Base-by-base conservation (phyloP, 1,140 invertebrate genomes). In the Pristionchus pacificus region DNA sequence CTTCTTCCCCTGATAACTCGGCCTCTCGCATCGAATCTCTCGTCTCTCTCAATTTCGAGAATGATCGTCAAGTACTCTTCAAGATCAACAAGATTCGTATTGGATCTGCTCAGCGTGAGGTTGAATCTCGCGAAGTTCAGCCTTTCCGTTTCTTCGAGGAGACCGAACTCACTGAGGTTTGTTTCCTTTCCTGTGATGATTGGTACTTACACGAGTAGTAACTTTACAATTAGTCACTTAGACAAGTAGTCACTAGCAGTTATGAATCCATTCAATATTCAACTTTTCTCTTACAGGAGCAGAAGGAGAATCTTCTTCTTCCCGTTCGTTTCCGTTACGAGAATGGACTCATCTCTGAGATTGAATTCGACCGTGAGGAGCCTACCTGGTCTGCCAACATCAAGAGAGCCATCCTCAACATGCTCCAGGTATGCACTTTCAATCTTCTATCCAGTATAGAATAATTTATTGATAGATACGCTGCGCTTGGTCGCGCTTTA, bases 321-420 rank as follows among this genome's bases (percentile, higher is more conserved):
- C 71, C 71, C 32, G 58, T 72, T 32, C 28, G 64, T 24, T 67
- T 72, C 58, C 19, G 55, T 15, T 72, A 72, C 71, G 57, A 61
- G 49, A n/a, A 72, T 28, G 71, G 71, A 60, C 57, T 72, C 15
- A 65, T 72, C 71, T 10, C n/a, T 3, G 58, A 72, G 19, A 71
- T 85, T 24, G 65, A 75, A 2, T 76, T 74, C 38, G 70, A 66
- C 24, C 57, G 58, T 15, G 70, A 76, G 29, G 84, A 85, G 24
- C 77, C 79, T 6, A 59, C 77, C n/a, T 85, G 83, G 83, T 84
- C 84, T 1, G 67, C 83, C 28, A 85, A 85, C 76, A 77, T 85
- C 62, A 85, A 85, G 74, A 77, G 78, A 71, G 80, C 81, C 70
- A 65, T 84, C 60, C 62, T 85, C 29, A 76, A 75, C 63, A 65